Evolutionary conservation across 2,797 vertebrate genomes (phyloP).

Genomic region (Peromyscus melanophrys): DNA sequence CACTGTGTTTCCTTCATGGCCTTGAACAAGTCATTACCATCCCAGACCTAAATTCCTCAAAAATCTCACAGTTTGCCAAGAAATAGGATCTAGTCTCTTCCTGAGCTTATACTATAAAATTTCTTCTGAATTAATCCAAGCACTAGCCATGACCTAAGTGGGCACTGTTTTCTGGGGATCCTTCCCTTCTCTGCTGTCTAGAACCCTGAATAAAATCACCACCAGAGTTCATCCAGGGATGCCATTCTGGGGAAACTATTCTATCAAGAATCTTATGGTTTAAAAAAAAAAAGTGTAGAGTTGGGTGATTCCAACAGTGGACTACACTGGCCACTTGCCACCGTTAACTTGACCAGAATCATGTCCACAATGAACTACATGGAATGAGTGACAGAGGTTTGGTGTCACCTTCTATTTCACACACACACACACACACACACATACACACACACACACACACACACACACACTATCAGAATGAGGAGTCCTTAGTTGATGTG

Average conservation of each 20-base stretch:
- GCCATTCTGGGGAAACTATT: constrained; percentile 23
- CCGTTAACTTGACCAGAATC: background rate
- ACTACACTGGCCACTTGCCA: background rate
- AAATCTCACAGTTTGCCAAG: background rate
- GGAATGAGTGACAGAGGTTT: background rate
- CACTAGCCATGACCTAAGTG: background rate
- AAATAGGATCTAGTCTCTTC: background rate
- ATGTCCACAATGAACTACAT: background rate
- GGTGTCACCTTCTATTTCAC: background rate
- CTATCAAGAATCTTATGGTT: background rate
- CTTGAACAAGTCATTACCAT: background rate
- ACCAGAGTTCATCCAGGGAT: background rate
- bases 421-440: background rate
- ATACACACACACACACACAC: background rate
- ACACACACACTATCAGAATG: background rate
- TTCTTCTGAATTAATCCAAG: constrained; percentile 52
- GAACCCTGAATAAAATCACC: constrained; percentile 19
- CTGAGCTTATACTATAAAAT: background rate
- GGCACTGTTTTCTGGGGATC: background rate
- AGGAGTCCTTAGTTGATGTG: background rate
- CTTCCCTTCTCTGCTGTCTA: background rate
- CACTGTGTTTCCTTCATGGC: background rate
- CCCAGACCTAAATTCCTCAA: background rate
- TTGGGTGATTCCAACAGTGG: background rate
- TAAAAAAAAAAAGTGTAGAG: background rate